Percentiles rank a stretch among this genome's conserved stretches.
These are phyloP conservation scores for Agelastica alni DNA, from an alignment of 2,888 invertebrate genomes.

Conservation along the genomic window DNA sequence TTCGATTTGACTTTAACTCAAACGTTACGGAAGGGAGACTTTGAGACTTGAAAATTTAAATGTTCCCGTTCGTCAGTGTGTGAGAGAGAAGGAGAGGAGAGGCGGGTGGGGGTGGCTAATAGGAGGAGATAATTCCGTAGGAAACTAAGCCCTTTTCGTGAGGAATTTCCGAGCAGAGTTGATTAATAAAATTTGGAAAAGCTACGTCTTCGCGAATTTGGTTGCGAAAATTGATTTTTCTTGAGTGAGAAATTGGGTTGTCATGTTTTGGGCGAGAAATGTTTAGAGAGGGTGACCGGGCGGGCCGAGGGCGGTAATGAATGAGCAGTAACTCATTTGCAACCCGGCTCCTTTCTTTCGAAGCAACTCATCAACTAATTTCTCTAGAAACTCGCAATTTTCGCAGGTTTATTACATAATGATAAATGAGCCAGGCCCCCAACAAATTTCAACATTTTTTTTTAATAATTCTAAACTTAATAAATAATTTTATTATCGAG, in stretches of 20 bases:
- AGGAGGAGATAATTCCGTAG: slow-evolving; percentile 2
- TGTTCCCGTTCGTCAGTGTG: background rate
- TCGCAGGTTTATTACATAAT: slow-evolving; percentile 50
- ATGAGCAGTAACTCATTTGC: slow-evolving; percentile 53
- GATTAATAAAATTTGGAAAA: slow-evolving; percentile 23
- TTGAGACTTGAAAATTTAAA: background rate
- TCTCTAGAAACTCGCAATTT: slow-evolving; percentile 52
- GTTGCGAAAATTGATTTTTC: slow-evolving; percentile 34
- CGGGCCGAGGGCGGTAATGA: slow-evolving; percentile 37
- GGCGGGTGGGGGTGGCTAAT: background rate
- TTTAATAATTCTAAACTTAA: background rate
- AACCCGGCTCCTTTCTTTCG: slow-evolving; percentile 54
- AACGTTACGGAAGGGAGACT: too few species aligned
- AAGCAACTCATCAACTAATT: slow-evolving; percentile 55
- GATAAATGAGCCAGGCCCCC: slow-evolving; percentile 15
- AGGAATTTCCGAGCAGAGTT: slow-evolving; percentile 7
- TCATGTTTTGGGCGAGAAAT: slow-evolving; percentile 40
- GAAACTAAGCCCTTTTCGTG: slow-evolving; percentile 9
- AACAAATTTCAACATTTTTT: background rate
- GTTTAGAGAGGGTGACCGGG: slow-evolving; percentile 37
- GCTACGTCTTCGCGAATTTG: slow-evolving; percentile 15
- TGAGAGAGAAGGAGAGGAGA: background rate
- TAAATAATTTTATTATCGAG: too few species aligned
- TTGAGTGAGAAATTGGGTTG: slow-evolving; percentile 42
- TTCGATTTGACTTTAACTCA: too few species aligned